These are phyloP conservation scores for Corbicula japonica DNA, from an alignment of 2,888 invertebrate genomes.

Conservation along the genomic window DNA sequence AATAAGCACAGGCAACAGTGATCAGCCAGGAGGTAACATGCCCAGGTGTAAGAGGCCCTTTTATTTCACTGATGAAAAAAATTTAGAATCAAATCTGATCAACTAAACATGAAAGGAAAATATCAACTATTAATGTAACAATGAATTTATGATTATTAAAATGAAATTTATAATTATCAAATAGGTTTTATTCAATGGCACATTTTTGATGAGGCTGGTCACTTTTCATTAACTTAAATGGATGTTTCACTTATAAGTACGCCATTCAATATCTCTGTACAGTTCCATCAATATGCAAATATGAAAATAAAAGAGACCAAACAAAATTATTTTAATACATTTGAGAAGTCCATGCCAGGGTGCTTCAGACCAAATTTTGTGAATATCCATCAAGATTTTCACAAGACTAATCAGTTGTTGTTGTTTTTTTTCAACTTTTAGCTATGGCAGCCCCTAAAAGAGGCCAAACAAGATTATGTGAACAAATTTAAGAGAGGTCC, in stretches of 20 bases:
- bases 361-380: no score
- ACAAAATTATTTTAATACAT: no score
- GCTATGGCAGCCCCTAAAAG: constrained; percentile 21
- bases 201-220: constrained; percentile 7
- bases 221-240: background rate
- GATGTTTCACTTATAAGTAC: background rate
- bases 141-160: constrained; percentile 7
- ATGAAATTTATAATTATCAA: constrained; percentile 10
- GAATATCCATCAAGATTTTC: no score
- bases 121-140: constrained; percentile 1
- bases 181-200: constrained; percentile 7
- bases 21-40: constrained; percentile 6
- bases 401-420: no score
- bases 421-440: constrained; percentile 9
- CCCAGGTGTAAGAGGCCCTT: constrained; percentile 11
- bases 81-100: constrained; percentile 9
- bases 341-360: no score
- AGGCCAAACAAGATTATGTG: constrained; percentile 18
- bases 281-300: no score
- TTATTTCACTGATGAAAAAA: constrained; percentile 7
- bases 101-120: constrained; percentile 5
- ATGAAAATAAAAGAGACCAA: no score
- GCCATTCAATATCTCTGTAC: no score
- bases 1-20: constrained; percentile 4
- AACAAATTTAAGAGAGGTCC: constrained; percentile 20